Conservation (phyloP, 2,797 vertebrate species). For the Limosa lapponica region DNA sequence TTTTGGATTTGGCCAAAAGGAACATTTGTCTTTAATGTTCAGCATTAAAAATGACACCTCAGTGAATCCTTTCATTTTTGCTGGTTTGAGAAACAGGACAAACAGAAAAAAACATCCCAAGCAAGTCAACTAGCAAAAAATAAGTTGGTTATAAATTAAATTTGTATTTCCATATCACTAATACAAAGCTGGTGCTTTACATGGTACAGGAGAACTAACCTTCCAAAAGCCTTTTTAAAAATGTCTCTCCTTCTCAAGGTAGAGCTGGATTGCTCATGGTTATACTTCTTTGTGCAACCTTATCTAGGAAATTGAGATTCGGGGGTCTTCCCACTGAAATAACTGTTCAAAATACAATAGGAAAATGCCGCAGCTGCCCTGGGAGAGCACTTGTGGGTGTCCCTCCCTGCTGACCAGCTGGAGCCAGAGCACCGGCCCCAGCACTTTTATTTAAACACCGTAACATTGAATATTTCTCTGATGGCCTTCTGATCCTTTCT, state of each 20-base stretch:
- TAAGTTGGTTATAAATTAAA: neutral
- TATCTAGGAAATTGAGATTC: neutral
- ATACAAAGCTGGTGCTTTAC: neutral
- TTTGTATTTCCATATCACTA: neutral
- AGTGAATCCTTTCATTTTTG: neutral
- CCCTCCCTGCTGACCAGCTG: neutral
- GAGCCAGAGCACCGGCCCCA: rapidly evolving
- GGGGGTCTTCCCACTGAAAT: neutral
- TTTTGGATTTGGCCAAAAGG: neutral
- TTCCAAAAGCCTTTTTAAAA: neutral
- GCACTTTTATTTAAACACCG: neutral
- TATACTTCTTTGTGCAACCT: neutral
- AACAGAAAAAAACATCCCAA: neutral
- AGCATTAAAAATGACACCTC: neutral
- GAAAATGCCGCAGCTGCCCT: neutral
- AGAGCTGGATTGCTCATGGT: neutral
- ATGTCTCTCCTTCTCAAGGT: neutral
- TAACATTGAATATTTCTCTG: neutral
- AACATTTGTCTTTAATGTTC: neutral
- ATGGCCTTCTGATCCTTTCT: constrained; percentile 2
- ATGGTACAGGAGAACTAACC: neutral
- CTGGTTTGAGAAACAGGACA: neutral
- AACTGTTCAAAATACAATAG: neutral
- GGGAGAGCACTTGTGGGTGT: neutral
- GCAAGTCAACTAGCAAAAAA: neutral